Evolutionary conservation across 2,113 vertebrate species (phyloP), one percentile per base, ranked within the genome.

Genomic region (Aix galericulata): DNA sequence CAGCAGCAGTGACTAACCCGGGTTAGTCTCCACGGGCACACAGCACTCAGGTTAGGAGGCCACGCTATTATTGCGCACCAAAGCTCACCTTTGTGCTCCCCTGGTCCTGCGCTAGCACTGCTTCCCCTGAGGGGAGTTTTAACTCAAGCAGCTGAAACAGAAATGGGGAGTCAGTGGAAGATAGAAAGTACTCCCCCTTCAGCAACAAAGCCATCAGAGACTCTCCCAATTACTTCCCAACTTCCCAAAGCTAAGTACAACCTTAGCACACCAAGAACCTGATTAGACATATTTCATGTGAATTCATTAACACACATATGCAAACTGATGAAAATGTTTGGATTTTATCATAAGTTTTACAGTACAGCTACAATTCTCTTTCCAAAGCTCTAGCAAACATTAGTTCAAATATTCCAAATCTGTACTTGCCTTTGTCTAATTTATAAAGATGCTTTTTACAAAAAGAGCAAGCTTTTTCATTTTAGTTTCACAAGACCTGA

Each of bases 1-100:
- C 1, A 34, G 50, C 62, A 38, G n/a, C 27, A 18, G 15, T 8
- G 13, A 18, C 50, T 6, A 32, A 9, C 13, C 8, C 6, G 13
- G 29, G 53, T 76, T 16, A 86, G 36, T 44, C 32, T 64, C 25
- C 34, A 5, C 0, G 4, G 68, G 63, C 46, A 69, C 68, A 48
- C 75, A 15, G 0, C 48, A 9, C 76, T 8, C 2, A 1, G 46
- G 48, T 78, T 85, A 88, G 71, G 42, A 82, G 46, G 6, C 31
- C 75, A 68, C 2, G 3, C 46, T 52, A 50, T 64, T 29, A 31
- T 32, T 34, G 29, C 90, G 79, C 91, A 60, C 72, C 84, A 69
- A 44, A 69, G 79, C 95, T 92, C 93, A 88, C 91, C 82, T 67
- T 86, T 53, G 66, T 53, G 67, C 72, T 86, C 9, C 62, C 89